A percentile compares a stretch with the other conserved stretches of the same genome.
Evolutionary conservation across 2,113 vertebrate species (phyloP).

Genomic region (Tapirus terrestris): DNA sequence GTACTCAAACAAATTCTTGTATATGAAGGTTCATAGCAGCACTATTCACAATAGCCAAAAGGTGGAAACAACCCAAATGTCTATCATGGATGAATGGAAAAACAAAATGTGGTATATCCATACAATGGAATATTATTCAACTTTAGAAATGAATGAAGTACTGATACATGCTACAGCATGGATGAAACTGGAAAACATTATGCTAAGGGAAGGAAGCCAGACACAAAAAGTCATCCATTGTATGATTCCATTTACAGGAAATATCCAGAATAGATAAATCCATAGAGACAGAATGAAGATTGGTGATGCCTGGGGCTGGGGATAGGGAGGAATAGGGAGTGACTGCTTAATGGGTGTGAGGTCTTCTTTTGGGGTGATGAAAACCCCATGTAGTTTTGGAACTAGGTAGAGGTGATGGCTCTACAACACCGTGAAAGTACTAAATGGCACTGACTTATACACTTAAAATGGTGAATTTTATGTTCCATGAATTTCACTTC

Average conservation of each 20-base stretch:
- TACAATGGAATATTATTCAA: not conserved
- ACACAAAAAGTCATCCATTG: not conserved
- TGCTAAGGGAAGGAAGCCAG: not conserved
- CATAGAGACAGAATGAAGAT: not conserved
- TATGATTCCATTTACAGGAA: not conserved
- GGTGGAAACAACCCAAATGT: not conserved
- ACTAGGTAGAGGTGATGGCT: not conserved
- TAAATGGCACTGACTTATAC: not conserved
- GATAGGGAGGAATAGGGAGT: not conserved
- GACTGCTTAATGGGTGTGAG: not conserved
- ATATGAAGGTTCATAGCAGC: not conserved
- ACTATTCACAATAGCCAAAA: not conserved
- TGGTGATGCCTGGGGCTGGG: not conserved
- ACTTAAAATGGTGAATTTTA: not conserved
- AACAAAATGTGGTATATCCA: not conserved
- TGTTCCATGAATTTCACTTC: not conserved
- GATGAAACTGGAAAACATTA: not conserved
- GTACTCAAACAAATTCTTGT: not conserved
- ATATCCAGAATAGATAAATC: not conserved
- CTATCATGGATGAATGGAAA: not conserved
- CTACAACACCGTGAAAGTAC: not conserved
- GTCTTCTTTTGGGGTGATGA: not conserved
- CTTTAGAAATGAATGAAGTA: not conserved
- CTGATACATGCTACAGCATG: rapidly evolving
- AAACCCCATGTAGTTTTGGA: not conserved